These are phyloP conservation scores for Trachymyrmex cornetzi DNA, from an alignment of 1,140 invertebrate genomes.

Conservation along the genomic window DNA sequence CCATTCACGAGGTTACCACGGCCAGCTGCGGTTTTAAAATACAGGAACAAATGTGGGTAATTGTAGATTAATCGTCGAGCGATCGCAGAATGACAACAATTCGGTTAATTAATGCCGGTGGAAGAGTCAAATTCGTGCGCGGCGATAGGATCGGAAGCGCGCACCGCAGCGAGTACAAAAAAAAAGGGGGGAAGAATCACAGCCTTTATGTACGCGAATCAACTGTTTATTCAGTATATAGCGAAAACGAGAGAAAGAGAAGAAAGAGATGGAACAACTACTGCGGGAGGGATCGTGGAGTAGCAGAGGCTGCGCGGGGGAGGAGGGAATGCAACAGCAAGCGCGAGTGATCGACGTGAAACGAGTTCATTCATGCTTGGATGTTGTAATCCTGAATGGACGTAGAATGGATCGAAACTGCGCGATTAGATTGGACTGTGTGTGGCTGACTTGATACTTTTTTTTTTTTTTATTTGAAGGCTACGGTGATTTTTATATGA, in stretches of 20 bases:
- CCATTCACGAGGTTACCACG: slow-evolving; percentile 35
- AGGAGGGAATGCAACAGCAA: slow-evolving; percentile 58
- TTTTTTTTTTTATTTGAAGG: slow-evolving; percentile 20
- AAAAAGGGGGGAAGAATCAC: slow-evolving; percentile 59
- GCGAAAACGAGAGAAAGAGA: slow-evolving; percentile 57
- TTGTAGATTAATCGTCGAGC: slow-evolving; percentile 29
- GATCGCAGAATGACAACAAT: slow-evolving; percentile 58
- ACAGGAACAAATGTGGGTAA: slow-evolving; percentile 18
- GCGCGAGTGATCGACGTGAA: slow-evolving; percentile 76
- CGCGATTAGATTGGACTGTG: slow-evolving; percentile 51
- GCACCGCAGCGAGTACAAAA: not conserved
- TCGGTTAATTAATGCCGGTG: slow-evolving; percentile 69
- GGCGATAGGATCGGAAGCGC: slow-evolving; percentile 32
- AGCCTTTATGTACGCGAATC: slow-evolving; percentile 72
- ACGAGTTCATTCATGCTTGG: slow-evolving; percentile 77
- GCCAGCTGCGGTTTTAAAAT: slow-evolving; percentile 50
- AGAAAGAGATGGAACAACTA: slow-evolving; percentile 45
- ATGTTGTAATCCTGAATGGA: slow-evolving; percentile 67
- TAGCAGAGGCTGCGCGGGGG: slow-evolving; percentile 14
- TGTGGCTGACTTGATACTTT: slow-evolving; percentile 1
- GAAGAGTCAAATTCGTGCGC: not conserved
- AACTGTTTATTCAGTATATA: slow-evolving; percentile 76
- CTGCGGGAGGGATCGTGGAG: not conserved
- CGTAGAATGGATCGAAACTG: slow-evolving; percentile 58
- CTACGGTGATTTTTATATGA: not conserved